Evolutionary conservation across 2,888 invertebrate species (phyloP), one percentile per base, ranked within the genome.

Genomic region (Camptogramma bilineatum): DNA sequence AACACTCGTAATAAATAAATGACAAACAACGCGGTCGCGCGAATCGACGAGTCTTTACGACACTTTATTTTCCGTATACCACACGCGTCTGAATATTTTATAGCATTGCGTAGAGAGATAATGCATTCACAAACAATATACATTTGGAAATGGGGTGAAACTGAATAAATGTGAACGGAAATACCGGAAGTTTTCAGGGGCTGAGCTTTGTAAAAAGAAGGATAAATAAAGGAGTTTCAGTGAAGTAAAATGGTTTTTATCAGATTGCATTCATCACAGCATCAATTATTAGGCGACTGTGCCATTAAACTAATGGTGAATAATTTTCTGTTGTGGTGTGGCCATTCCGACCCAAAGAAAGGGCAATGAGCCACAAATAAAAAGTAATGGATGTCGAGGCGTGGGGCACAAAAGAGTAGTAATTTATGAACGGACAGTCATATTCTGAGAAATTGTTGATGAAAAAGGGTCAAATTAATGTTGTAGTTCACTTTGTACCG

Each of bases 331-430:
- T 78, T 79, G 62, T 55, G 58, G 58, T 75, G 75, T 73, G 66
- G 57, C 56, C 46, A 54, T 54, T 54, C 4, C 34, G 63, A 57
- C 68, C 61, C 62, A 39, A 60, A 78, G 76, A 73, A 78, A 81
- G 85, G 85, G 86, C 88, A 88, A 87, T 84, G 82, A 74, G 77
- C 76, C 81, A 79, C 86, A 87, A 86, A 87, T 87, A 87, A 85
- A 85, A 86, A 87, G 86, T 86, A 87, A 87, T 87, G 87, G 85
- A 76, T 66, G 78, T 74, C 73, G 72, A 73, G 76, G 65, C 75
- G 75, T 55, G 61, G 52, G 74, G 84, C 83, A 86, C 84, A 86
- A 86, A 70, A 68, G 69, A 62, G 18, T 57, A 65, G 47, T 62
- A 55, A 58, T 65, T 67, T 65, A 67, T 67, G 60, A 64, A 67